phyloP scores from a whole-genome alignment of 2,797 vertebrate species.

The Decapterus maruadsi region DNA sequence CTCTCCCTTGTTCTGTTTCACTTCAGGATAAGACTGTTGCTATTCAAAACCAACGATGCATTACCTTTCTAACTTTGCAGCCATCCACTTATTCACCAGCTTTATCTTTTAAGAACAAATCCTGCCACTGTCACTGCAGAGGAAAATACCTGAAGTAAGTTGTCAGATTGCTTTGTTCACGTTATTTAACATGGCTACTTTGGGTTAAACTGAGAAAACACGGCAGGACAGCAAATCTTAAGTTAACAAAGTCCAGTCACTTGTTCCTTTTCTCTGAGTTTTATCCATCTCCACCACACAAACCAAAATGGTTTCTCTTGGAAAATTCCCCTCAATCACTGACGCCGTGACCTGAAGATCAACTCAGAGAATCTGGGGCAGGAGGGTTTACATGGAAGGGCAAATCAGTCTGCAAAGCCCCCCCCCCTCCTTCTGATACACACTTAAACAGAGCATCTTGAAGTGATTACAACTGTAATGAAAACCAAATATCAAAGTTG shows the following conservation, averaged over 20 bases:
- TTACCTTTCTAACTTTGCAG: background rate
- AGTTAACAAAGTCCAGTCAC: constrained; percentile 2
- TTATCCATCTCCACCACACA: constrained; percentile 24
- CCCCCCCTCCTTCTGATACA: background rate
- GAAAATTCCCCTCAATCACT: constrained; percentile 21
- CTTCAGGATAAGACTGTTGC: too few relatives aligned
- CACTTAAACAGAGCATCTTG: constrained; percentile 23
- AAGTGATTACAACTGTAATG: background rate
- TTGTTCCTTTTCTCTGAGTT: constrained; percentile 9
- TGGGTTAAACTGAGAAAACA: too few relatives aligned
- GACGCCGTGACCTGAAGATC: constrained; percentile 5
- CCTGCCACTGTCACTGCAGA: background rate
- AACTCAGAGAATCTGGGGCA: constrained; percentile 31
- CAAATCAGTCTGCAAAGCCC: constrained; percentile 10
- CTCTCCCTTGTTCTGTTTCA: background rate
- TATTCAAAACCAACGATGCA: background rate
- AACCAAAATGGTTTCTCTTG: constrained; percentile 36
- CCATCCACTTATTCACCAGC: background rate
- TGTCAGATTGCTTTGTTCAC: background rate
- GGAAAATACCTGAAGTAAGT: background rate
- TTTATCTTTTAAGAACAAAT: too few relatives aligned
- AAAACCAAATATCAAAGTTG: constrained; percentile 9
- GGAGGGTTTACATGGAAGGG: constrained; percentile 14
- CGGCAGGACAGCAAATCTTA: too few relatives aligned
- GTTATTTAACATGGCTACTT: background rate